Percentiles rank a stretch among this genome's conserved stretches.
Evolutionary conservation across 2,888 invertebrate species (phyloP).

Genomic region (Ditylenchus weischeri): DNA sequence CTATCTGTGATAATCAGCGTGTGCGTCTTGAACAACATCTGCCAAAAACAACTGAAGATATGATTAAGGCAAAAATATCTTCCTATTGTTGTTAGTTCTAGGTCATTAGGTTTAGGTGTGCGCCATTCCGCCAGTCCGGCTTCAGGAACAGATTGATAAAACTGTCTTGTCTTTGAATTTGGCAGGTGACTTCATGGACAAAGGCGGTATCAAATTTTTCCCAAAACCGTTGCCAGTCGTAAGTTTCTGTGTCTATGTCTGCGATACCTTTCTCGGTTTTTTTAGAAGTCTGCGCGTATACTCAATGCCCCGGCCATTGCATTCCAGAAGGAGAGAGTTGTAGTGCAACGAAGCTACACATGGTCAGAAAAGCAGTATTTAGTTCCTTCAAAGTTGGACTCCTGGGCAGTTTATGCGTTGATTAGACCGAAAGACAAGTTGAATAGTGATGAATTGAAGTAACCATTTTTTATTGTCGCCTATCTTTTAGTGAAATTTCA

Average conservation of each 20-base stretch:
- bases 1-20: slow-evolving; percentile 25
- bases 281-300: not conserved
- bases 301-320: not conserved
- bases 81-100: not conserved
- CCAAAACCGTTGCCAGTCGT: not conserved
- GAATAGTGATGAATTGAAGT: not conserved
- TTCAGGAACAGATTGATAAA: no score
- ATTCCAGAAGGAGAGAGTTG: not conserved
- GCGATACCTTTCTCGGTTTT: not conserved
- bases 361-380: slow-evolving; percentile 2
- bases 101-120: not conserved
- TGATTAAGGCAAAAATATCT: slow-evolving; percentile 10
- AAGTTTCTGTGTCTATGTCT: not conserved
- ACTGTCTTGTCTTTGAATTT: no score
- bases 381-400: not conserved
- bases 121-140: not conserved
- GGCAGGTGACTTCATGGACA: no score
- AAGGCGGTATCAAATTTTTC: no score
- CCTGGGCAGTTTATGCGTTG: not conserved
- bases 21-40: slow-evolving; percentile 12
- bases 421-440: not conserved
- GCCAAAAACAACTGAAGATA: not conserved
- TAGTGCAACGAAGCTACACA: not conserved
- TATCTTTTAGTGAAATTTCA: not conserved
- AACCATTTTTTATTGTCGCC: not conserved